Percentiles rank a stretch among this genome's conserved stretches.
Conservation (phyloP, 2,888 invertebrate species). For the Boloria selene region DNA sequence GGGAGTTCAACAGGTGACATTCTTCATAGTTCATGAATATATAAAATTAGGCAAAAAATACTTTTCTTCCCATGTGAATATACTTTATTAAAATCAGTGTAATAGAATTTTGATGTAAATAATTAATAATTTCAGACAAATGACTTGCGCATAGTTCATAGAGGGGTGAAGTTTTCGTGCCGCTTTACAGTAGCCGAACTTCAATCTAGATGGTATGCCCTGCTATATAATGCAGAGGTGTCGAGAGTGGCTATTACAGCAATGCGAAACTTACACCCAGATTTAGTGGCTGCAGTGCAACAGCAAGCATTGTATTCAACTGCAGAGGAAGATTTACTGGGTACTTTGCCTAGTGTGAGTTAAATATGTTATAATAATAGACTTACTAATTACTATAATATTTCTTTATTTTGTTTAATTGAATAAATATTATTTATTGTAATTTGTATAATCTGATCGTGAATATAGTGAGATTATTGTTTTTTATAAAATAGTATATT, state of each 20-base stretch:
- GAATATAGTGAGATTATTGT: background rate
- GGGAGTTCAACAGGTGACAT: slow-evolving; percentile 91
- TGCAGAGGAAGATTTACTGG: slow-evolving; percentile 93
- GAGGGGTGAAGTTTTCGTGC: slow-evolving; percentile 97
- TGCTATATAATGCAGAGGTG: slow-evolving; percentile 96
- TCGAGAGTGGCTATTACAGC: slow-evolving; percentile 95
- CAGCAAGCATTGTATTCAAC: slow-evolving; percentile 94
- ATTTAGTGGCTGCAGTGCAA: slow-evolving; percentile 92
- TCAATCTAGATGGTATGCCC: slow-evolving; percentile 97
- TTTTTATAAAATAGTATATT: background rate
- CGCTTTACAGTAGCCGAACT: slow-evolving; percentile 96
- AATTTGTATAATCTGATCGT: too few relatives aligned
- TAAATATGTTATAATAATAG: background rate
- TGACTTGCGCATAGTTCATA: slow-evolving; percentile 90
- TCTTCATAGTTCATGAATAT: background rate
- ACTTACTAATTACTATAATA: background rate
- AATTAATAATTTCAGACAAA: slow-evolving; percentile 81
- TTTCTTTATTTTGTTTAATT: too few relatives aligned
- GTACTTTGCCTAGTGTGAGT: slow-evolving; percentile 87
- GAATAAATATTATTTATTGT: too few relatives aligned
- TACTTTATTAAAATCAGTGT: background rate
- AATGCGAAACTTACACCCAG: slow-evolving; percentile 96
- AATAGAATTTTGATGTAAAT: background rate
- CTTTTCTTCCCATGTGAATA: background rate
- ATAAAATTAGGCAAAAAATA: background rate